A percentile compares a stretch with the other conserved stretches of the same genome.
phyloP scores from a whole-genome alignment of 2,113 vertebrate species.

The Fregata magnificens region DNA sequence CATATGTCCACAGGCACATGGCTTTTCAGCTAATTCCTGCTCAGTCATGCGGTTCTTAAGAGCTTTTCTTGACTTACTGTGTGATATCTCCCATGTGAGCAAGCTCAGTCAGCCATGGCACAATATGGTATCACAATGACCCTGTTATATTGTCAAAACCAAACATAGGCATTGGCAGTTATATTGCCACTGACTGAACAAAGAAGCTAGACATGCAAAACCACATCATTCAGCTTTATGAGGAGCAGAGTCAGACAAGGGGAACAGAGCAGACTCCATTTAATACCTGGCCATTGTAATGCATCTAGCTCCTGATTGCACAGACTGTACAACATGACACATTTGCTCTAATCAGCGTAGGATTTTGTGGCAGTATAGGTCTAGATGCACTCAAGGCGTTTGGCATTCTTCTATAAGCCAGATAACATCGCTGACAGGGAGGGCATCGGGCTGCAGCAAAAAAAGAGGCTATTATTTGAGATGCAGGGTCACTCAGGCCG shows the following conservation, averaged over 20 bases:
- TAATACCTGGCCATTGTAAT: background rate
- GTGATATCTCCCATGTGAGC: background rate
- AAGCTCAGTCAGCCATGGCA: background rate
- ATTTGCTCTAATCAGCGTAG: background rate
- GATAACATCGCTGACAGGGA: background rate
- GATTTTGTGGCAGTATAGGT: background rate
- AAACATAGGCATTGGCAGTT: background rate
- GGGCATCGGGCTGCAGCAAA: background rate
- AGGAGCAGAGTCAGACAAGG: background rate
- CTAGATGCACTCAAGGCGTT: background rate
- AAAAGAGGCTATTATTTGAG: background rate
- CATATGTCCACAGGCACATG: background rate
- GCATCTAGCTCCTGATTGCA: background rate
- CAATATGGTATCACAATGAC: background rate
- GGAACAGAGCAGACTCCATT: fast-evolving
- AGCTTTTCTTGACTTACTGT: background rate
- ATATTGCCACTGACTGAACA: background rate
- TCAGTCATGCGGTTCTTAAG: background rate
- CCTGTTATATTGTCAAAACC: background rate
- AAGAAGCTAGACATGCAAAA: background rate
- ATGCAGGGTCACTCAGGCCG: background rate
- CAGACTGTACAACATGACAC: background rate
- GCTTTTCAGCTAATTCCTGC: background rate
- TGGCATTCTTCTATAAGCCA: background rate
- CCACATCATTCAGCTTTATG: background rate